Percentiles rank a stretch among this genome's conserved stretches.
Conservation (phyloP, 2,797 vertebrate species). For the Oryzias sinensis region DNA sequence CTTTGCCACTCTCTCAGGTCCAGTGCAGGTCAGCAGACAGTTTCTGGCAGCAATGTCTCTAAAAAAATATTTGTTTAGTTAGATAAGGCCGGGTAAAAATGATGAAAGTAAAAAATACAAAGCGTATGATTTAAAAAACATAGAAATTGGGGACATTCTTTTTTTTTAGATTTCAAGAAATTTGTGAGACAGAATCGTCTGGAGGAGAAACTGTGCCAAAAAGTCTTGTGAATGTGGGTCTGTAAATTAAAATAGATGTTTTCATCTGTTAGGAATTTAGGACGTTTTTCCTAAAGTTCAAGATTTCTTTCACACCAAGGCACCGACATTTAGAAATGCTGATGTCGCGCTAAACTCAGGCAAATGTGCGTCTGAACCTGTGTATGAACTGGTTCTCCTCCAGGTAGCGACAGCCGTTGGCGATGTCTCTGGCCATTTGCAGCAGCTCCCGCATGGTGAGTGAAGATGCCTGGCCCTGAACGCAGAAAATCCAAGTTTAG, state of each 20-base stretch:
- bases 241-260: too few relatives aligned
- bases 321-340: neutral
- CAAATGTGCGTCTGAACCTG: constrained; percentile 48
- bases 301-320: neutral
- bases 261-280: too few relatives aligned
- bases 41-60: constrained; percentile 94
- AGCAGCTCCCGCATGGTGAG: constrained; percentile 88
- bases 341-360: neutral
- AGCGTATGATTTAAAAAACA: too few relatives aligned
- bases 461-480: constrained; percentile 82
- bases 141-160: too few relatives aligned
- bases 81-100: neutral
- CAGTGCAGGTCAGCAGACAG: constrained; percentile 87
- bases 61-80: constrained; percentile 41
- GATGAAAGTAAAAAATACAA: too few relatives aligned
- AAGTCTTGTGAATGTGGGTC: too few relatives aligned
- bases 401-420: constrained; percentile 88
- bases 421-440: constrained; percentile 89
- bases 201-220: too few relatives aligned
- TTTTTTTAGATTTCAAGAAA: too few relatives aligned
- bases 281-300: too few relatives aligned
- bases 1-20: constrained; percentile 85
- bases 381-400: constrained; percentile 92
- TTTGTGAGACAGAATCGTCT: too few relatives aligned
- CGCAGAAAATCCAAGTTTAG: constrained; percentile 31